These are phyloP conservation scores for Bombus consobrinus DNA, from an alignment of 1,140 invertebrate genomes.

Conservation along the genomic window DNA sequence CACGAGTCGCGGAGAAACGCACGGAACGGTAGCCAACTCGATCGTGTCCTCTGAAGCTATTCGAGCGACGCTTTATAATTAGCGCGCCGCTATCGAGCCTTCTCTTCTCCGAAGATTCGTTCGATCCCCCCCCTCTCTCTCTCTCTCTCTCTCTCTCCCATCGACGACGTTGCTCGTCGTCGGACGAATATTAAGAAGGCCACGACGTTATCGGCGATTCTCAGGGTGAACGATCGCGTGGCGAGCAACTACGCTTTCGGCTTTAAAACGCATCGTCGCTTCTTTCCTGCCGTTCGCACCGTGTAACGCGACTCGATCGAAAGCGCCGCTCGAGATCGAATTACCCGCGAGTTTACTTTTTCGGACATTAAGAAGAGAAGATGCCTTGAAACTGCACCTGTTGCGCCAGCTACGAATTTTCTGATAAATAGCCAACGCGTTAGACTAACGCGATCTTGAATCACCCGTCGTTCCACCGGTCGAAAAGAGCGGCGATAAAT, in stretches of 20 bases:
- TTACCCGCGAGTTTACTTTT: slow-evolving; percentile 44
- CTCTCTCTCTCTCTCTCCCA: too few relatives aligned
- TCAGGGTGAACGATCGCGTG: not conserved
- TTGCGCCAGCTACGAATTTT: slow-evolving; percentile 66
- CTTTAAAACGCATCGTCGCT: not conserved
- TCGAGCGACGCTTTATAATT: slow-evolving; percentile 35
- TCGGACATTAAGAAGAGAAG: slow-evolving; percentile 57
- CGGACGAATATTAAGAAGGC: not conserved
- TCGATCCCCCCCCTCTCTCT: too few relatives aligned
- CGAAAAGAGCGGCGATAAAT: slow-evolving; percentile 20
- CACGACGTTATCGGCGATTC: not conserved
- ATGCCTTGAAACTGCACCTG: slow-evolving; percentile 64
- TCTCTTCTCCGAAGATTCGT: not conserved
- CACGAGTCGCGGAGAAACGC: slow-evolving; percentile 29
- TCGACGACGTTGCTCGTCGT: not conserved
- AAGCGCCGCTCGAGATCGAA: slow-evolving; percentile 13
- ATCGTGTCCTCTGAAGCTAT: slow-evolving; percentile 21
- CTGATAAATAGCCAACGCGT: slow-evolving; percentile 58
- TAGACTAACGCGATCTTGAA: slow-evolving; percentile 44
- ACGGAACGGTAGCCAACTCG: slow-evolving; percentile 28
- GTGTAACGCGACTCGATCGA: slow-evolving; percentile 33
- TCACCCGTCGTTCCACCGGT: slow-evolving; percentile 20
- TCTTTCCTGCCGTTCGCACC: not conserved
- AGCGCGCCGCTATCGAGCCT: slow-evolving; percentile 7
- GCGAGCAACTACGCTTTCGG: not conserved